Evolutionary conservation across 2,888 invertebrate species (phyloP).

Genomic region (Torymus texanus): DNA sequence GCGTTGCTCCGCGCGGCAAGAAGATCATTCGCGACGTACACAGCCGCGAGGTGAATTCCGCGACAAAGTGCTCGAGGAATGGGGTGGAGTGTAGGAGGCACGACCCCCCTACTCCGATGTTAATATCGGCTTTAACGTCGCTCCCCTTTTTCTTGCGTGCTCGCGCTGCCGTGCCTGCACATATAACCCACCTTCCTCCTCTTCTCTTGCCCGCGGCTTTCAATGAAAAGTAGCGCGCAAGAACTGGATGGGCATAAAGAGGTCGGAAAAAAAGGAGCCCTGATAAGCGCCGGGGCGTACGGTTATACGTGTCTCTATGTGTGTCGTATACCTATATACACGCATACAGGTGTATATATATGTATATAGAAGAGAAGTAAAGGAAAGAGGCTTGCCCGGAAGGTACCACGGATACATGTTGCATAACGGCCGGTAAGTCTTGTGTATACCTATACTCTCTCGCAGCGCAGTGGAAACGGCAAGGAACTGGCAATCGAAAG

Average conservation of each 20-base stretch:
- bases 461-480: too few species aligned
- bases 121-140: constrained; percentile 33
- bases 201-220: too few species aligned
- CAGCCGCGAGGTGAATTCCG: constrained; percentile 19
- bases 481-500: neutral
- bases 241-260: neutral
- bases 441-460: too few species aligned
- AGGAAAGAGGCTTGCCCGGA: neutral
- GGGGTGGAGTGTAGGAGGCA: neutral
- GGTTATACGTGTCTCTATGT: too few species aligned
- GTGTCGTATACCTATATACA: too few species aligned
- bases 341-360: too few species aligned
- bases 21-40: neutral
- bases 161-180: too few species aligned
- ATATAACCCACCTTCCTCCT: too few species aligned
- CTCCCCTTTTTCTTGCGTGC: constrained; percentile 1
- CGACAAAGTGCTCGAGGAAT: constrained; percentile 14
- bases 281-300: constrained; percentile 15
- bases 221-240: constrained; percentile 1
- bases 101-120: neutral
- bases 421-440: neutral
- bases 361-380: too few species aligned
- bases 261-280: neutral
- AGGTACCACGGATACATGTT: constrained; percentile 35
- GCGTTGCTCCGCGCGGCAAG: too few species aligned